These are phyloP conservation scores for Sinhomidia bicolor DNA, from an alignment of 2,888 invertebrate genomes.

Conservation along the genomic window DNA sequence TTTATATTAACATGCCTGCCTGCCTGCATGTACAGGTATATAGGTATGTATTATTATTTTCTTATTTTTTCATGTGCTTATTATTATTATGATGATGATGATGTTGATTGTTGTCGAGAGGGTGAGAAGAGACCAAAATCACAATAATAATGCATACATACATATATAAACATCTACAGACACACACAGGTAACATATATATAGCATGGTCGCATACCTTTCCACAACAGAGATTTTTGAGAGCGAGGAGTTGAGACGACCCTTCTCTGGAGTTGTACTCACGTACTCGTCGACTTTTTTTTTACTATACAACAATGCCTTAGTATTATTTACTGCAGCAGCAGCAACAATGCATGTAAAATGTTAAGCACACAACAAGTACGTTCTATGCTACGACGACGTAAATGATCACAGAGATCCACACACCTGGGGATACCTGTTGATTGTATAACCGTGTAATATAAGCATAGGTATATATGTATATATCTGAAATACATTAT, in stretches of 20 bases:
- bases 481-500: not conserved
- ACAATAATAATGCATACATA: not conserved
- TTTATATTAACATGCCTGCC: not conserved
- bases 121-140: constrained; percentile 66
- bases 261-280: constrained; percentile 70
- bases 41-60: constrained; percentile 29
- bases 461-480: too few relatives aligned
- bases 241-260: constrained; percentile 64
- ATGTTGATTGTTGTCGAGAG: constrained; percentile 52
- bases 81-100: too few relatives aligned
- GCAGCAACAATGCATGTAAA: constrained; percentile 6
- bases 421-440: constrained; percentile 68
- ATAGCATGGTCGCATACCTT: constrained; percentile 49
- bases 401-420: not conserved
- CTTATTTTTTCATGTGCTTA: constrained; percentile 19
- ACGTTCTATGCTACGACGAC: too few relatives aligned
- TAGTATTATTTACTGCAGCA: not conserved
- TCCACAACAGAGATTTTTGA: constrained; percentile 63
- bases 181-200: not conserved
- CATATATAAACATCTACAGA: constrained; percentile 2
- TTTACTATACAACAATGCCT: not conserved
- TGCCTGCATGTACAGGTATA: not conserved
- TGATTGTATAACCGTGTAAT: constrained; percentile 56
- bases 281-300: constrained; percentile 31
- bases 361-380: not conserved